These are phyloP conservation scores for Stramonita haemastoma DNA, from an alignment of 2,888 invertebrate species.

Conservation along the genomic window DNA sequence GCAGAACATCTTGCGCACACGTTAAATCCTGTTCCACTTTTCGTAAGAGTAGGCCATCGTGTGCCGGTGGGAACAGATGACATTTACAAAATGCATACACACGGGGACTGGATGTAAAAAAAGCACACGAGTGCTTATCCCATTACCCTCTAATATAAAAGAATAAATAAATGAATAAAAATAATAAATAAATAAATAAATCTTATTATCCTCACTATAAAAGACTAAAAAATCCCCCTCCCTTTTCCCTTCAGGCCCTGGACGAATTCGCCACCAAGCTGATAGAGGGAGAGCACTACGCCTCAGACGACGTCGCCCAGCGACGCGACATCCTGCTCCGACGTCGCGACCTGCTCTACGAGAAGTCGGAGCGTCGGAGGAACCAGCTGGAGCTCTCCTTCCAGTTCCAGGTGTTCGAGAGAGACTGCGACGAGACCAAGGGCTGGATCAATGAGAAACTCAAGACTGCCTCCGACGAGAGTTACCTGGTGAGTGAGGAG, in stretches of 20 bases:
- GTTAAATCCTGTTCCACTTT: too few relatives aligned
- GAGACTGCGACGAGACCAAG: slow-evolving; percentile 99
- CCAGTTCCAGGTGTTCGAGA: slow-evolving; percentile 97
- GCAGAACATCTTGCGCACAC: too few relatives aligned
- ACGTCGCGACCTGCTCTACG: slow-evolving; percentile 90
- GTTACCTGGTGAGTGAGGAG: slow-evolving; percentile 77
- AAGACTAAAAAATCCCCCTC: too few relatives aligned
- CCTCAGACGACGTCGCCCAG: slow-evolving; percentile 97
- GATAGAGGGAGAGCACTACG: slow-evolving; percentile 98
- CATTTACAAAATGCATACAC: too few relatives aligned
- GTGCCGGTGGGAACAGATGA: too few relatives aligned
- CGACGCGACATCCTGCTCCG: slow-evolving; percentile 92
- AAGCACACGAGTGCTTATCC: too few relatives aligned
- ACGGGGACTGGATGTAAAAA: too few relatives aligned
- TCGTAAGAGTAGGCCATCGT: too few relatives aligned
- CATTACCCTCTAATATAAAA: too few relatives aligned
- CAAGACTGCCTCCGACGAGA: slow-evolving; percentile 84
- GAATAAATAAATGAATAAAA: too few relatives aligned
- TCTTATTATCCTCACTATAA: too few relatives aligned
- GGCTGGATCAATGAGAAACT: slow-evolving; percentile 99
- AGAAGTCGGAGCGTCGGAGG: slow-evolving; percentile 91
- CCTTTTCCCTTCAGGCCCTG: slow-evolving; percentile 82
- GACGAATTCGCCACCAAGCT: slow-evolving; percentile 99
- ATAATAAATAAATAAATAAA: too few relatives aligned
- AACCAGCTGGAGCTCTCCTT: slow-evolving; percentile 94